Evolutionary conservation across 1,140 invertebrate species (phyloP).

Genomic region (Drosophila elegans): DNA sequence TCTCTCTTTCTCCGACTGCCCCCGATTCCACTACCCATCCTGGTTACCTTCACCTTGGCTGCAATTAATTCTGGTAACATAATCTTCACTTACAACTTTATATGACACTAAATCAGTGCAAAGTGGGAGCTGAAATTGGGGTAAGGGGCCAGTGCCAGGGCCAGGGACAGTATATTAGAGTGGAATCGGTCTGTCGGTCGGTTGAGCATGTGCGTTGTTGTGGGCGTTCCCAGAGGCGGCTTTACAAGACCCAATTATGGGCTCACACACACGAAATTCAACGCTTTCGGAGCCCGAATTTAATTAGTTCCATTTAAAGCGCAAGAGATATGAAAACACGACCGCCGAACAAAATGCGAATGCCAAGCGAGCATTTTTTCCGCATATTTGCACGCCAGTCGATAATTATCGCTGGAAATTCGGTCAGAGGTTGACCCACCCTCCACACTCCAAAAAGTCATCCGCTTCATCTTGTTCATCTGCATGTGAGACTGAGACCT

Average conservation of each 20-base stretch:
- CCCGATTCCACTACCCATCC: constrained; percentile 14
- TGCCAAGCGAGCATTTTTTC: constrained; percentile 46
- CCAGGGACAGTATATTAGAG: constrained; percentile 36
- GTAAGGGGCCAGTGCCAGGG: constrained; percentile 1
- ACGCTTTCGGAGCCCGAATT: constrained; percentile 66
- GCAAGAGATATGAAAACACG: constrained; percentile 28
- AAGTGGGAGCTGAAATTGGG: constrained; percentile 14
- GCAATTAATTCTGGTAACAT: constrained; percentile 83
- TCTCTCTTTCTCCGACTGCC: constrained; percentile 18
- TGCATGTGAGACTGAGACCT: constrained; percentile 61
- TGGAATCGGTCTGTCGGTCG: constrained; percentile 18
- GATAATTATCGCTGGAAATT: constrained; percentile 80
- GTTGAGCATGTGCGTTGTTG: constrained; percentile 19
- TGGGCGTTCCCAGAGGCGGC: constrained; percentile 38
- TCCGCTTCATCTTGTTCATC: constrained; percentile 36
- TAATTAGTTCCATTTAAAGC: constrained; percentile 80
- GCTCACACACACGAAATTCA: constrained; percentile 57
- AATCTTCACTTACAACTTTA: constrained; percentile 82
- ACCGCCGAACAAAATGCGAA: constrained; percentile 22
- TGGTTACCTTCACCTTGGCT: constrained; percentile 75
- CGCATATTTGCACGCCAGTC: constrained; percentile 78
- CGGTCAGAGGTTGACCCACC: constrained; percentile 75
- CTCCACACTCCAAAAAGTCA: constrained; percentile 16
- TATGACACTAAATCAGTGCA: constrained; percentile 82
- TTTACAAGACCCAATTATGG: constrained; percentile 57